A percentile compares a stretch with the other conserved stretches of the same genome.
These are phyloP conservation scores for Petromus typicus DNA, from an alignment of 2,113 vertebrate genomes.

Conservation along the genomic window DNA sequence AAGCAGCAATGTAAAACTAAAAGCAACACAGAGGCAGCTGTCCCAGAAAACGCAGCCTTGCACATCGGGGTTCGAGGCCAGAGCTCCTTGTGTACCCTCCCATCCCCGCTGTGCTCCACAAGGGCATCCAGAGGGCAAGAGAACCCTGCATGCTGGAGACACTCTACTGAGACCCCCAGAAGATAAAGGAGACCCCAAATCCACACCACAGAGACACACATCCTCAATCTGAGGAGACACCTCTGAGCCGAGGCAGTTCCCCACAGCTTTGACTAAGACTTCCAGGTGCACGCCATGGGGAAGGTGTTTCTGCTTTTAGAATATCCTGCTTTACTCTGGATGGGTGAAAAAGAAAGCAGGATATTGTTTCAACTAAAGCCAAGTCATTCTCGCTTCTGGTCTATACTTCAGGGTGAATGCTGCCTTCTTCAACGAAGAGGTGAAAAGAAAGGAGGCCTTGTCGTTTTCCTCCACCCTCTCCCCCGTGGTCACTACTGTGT, in stretches of 20 bases:
- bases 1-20: rapidly evolving
- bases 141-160: neutral
- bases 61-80: no score
- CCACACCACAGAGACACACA: rapidly evolving
- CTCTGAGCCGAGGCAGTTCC: rapidly evolving
- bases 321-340: neutral
- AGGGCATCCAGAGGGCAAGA: rapidly evolving
- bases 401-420: rapidly evolving
- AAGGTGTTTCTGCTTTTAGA: neutral
- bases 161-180: neutral
- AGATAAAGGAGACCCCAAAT: neutral
- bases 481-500: neutral
- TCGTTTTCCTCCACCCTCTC: neutral
- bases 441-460: neutral
- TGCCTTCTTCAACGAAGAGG: rapidly evolving
- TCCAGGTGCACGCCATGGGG: rapidly evolving
- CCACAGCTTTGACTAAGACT: rapidly evolving
- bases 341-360: no score
- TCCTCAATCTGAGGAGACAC: neutral
- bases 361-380: neutral
- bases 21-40: rapidly evolving
- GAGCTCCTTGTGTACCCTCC: rapidly evolving
- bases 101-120: rapidly evolving
- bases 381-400: rapidly evolving
- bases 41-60: rapidly evolving